Base-by-base conservation (phyloP, 2,888 invertebrate genomes). In the Acutogordius australiensis region DNA sequence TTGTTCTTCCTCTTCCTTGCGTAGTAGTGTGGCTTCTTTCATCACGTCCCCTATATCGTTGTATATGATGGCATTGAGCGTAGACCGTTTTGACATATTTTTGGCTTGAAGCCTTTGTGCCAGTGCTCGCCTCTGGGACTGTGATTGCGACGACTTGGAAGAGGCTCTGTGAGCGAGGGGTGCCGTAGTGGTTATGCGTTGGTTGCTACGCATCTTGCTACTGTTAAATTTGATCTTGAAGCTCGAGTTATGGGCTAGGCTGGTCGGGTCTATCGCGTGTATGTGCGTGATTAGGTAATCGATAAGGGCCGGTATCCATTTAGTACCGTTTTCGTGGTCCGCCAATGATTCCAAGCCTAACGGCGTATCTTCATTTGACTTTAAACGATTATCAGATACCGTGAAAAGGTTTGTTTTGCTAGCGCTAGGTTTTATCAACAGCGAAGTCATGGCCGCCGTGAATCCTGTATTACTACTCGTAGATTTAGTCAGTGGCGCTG, bases 161-260 rank as follows among this genome's bases (percentile, higher is more conserved):
- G n/a, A n/a, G n/a, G n/a, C n/a, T n/a, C n/a, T n/a, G n/a, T n/a
- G n/a, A n/a, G n/a, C n/a, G n/a, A n/a, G n/a, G n/a, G n/a, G n/a
- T n/a, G n/a, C n/a, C n/a, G n/a, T n/a, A n/a, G n/a, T n/a, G n/a
- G n/a, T n/a, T n/a, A n/a, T n/a, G n/a, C n/a, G n/a, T 13, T 37
- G 37, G 37, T 37, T 37, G 37, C 18, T 37, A 18, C 37, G 37
- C 8, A 13, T 8, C 37, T 13, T 37, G 23, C n/a, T 21, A 23
- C 23, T 51, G 23, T 51, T 51, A 23, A 51, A 51, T 51, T 51
- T 51, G 4, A 51, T 51, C 23, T 23, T 51, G 23, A 51, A 51
- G 23, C 51, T 51, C 26, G 51, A 23, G 23, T 26, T 51, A 21
- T 4, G 8, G n/a, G 4, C 4, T n/a, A 4, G 4, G 23, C 13